Percentiles rank a stretch among this genome's conserved stretches.
These are phyloP conservation scores for Mormyrus iriodes DNA, from an alignment of 2,113 vertebrate species.

Conservation along the genomic window DNA sequence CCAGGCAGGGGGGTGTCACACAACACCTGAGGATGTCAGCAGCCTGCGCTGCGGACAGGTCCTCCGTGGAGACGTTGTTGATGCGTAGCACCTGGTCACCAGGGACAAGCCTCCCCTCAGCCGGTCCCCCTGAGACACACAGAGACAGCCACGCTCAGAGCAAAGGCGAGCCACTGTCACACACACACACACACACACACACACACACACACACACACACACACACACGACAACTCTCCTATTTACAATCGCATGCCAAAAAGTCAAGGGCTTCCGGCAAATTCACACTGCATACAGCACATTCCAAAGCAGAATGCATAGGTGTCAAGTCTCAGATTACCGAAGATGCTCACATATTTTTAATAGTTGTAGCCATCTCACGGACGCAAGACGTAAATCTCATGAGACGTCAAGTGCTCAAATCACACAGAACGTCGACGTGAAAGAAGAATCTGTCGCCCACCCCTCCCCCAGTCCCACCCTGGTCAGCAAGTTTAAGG, in stretches of 20 bases:
- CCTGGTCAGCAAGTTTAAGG: not conserved
- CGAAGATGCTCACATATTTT: not conserved
- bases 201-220: constrained; percentile 34
- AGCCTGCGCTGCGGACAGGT: constrained; percentile 71
- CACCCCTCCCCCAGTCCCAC: not conserved
- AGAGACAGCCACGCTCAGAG: not conserved
- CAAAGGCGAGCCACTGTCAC: not conserved
- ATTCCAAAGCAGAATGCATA: not conserved
- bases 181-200: not conserved
- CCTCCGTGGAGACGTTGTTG: constrained; percentile 68
- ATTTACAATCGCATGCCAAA: not conserved
- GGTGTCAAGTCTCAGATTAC: not conserved
- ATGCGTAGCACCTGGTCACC: constrained; percentile 85
- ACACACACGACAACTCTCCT: not conserved
- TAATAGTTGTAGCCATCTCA: not conserved
- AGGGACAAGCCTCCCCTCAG: constrained; percentile 81
- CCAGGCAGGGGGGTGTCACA: not conserved
- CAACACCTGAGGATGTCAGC: constrained; percentile 81
- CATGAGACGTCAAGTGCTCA: not conserved
- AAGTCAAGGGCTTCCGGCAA: not conserved
- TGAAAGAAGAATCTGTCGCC: not conserved
- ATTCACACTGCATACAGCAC: not conserved
- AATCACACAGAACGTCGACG: not conserved
- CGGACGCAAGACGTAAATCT: not conserved
- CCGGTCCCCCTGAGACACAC: constrained; percentile 70